Evolutionary conservation across 2,797 vertebrate species (phyloP).

Genomic region (Ceryle rudis): DNA sequence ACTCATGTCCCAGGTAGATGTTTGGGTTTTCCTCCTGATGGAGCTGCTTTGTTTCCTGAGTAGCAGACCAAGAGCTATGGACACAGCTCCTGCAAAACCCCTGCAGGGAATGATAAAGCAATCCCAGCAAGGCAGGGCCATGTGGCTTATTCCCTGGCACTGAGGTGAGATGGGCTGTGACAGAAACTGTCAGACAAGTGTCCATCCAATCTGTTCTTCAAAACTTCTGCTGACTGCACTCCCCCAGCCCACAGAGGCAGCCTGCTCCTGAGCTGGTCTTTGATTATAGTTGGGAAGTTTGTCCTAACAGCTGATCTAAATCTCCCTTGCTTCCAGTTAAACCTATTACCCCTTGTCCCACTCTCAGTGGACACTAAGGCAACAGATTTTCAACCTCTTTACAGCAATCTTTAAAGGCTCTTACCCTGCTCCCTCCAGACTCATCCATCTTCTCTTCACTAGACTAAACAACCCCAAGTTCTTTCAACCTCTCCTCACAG

Average conservation of each 20-base stretch:
- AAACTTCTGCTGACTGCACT: not conserved
- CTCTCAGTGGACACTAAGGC: not conserved
- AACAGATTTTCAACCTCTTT: not conserved
- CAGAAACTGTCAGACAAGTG: not conserved
- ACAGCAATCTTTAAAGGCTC: not conserved
- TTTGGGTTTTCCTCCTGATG: not conserved
- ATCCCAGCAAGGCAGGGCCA: not conserved
- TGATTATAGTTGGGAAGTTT: not conserved
- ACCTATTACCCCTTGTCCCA: not conserved
- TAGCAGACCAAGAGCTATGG: not conserved
- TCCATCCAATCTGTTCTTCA: not conserved
- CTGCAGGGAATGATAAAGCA: not conserved
- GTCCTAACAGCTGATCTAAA: not conserved
- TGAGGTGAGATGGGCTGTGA: not conserved
- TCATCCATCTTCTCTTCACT: not conserved
- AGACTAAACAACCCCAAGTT: conserved; percentile 11
- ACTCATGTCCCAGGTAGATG: not conserved
- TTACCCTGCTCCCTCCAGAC: not conserved
- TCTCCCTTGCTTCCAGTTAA: not conserved
- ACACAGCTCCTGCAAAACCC: not conserved
- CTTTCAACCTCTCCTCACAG: not conserved
- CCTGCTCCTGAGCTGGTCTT: not conserved
- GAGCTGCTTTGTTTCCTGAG: not conserved
- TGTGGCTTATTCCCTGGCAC: not conserved
- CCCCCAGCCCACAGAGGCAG: not conserved